Percentiles rank a stretch among this genome's conserved stretches.
Conservation (phyloP, 2,113 vertebrate genomes). For the Mesembrinibis cayennensis region DNA sequence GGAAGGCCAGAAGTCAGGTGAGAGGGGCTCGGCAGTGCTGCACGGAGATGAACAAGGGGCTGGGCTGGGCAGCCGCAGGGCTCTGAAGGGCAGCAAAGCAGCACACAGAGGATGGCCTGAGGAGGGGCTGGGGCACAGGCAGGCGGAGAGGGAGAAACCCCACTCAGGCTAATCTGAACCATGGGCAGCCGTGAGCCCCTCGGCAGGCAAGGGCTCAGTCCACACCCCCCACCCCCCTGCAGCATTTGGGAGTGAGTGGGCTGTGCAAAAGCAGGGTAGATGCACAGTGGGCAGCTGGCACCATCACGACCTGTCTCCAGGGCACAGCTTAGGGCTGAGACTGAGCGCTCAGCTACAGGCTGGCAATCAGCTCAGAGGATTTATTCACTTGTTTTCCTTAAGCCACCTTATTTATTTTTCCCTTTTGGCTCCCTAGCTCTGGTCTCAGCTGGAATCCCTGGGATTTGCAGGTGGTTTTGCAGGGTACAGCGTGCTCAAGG, state of each 20-base stretch:
- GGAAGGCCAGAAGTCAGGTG: background rate
- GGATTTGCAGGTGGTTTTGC: background rate
- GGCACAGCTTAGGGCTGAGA: constrained; percentile 25
- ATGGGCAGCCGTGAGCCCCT: background rate
- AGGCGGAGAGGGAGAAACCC: background rate
- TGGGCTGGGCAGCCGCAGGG: accelerated
- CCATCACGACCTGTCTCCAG: background rate
- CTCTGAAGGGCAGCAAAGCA: background rate
- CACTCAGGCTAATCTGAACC: background rate
- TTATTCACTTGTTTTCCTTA: constrained; percentile 65
- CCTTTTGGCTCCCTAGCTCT: background rate
- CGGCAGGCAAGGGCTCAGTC: background rate
- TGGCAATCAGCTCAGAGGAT: constrained; percentile 60
- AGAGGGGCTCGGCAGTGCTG: background rate
- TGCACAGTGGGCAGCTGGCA: background rate
- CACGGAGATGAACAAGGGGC: background rate
- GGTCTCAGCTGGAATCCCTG: background rate
- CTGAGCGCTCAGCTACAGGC: constrained; percentile 10
- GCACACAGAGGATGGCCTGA: background rate
- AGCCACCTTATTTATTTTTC: constrained; percentile 61
- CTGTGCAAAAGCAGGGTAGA: background rate
- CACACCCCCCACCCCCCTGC: no score
- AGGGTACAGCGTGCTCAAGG: background rate
- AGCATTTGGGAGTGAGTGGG: background rate
- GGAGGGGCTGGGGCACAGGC: background rate